phyloP scores from a whole-genome alignment of 2,888 invertebrate genomes.

The Tetramorium bicarinatum region DNA sequence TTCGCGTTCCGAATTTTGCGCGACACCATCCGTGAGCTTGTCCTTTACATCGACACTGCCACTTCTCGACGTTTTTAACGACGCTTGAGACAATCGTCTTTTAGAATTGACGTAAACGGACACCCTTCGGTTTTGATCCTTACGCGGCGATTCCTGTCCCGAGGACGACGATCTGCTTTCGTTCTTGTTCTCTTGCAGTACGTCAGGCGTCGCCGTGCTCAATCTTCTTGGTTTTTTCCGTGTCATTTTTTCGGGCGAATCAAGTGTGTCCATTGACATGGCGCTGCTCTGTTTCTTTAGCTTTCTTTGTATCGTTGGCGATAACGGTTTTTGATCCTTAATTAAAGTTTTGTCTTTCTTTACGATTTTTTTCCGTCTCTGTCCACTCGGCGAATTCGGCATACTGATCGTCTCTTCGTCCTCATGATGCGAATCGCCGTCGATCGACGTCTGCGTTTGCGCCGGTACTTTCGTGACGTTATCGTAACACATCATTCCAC shows the following conservation, averaged over 20 bases:
- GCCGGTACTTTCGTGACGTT: constrained; percentile 77
- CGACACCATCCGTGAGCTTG: constrained; percentile 77
- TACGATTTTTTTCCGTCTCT: constrained; percentile 59
- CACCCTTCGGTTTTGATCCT: constrained; percentile 79
- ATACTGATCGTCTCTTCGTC: constrained; percentile 65
- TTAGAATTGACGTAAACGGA: constrained; percentile 82
- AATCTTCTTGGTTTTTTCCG: constrained; percentile 61
- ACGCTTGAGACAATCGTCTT: constrained; percentile 80
- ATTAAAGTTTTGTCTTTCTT: constrained; percentile 61
- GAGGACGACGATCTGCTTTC: constrained; percentile 86
- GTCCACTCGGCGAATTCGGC: constrained; percentile 63
- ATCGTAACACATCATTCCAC: constrained; percentile 66
- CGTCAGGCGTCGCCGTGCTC: constrained; percentile 68
- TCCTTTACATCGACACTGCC: constrained; percentile 77
- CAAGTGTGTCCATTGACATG: constrained; percentile 75
- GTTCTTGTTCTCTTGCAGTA: constrained; percentile 79
- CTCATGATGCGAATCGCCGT: constrained; percentile 73
- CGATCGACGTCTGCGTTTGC: constrained; percentile 81
- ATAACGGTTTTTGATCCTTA: constrained; percentile 67
- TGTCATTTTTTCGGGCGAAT: constrained; percentile 67
- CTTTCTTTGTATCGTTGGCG: constrained; percentile 72
- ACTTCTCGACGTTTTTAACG: constrained; percentile 79
- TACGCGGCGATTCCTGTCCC: constrained; percentile 85
- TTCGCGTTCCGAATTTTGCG: constrained; percentile 88
- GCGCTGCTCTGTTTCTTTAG: constrained; percentile 79